Conservation (phyloP, 2,888 invertebrate genomes). For the Scrobipalpa atriplicella region DNA sequence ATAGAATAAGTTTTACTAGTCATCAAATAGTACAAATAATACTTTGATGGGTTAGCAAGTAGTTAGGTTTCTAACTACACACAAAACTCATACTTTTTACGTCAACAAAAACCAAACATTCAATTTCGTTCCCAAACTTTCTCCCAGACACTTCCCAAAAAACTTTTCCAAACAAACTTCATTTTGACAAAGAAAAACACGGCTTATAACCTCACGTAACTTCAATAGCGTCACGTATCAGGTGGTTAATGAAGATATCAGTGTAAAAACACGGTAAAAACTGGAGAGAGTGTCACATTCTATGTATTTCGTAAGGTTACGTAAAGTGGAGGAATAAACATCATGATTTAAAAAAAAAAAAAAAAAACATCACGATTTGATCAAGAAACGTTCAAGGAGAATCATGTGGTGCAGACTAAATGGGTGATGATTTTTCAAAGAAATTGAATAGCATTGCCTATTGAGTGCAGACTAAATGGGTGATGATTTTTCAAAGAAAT, state of each 20-base stretch:
- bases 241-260: constrained; percentile 25
- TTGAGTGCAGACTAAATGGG: not conserved
- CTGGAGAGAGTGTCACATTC: constrained; percentile 25
- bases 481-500: not conserved
- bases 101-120: not conserved
- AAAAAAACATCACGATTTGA: not conserved
- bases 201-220: constrained; percentile 25
- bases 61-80: too few species aligned
- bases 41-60: too few species aligned
- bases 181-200: constrained; percentile 1
- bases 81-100: not conserved
- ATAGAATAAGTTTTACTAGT: too few species aligned
- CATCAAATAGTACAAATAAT: too few species aligned
- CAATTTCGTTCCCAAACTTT: constrained; percentile 8
- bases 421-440: not conserved
- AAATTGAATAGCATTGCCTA: too few species aligned
- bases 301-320: constrained; percentile 18
- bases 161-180: constrained; percentile 10
- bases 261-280: constrained; percentile 7
- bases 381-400: not conserved
- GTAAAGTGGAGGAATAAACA: not conserved
- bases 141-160: constrained; percentile 11
- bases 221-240: constrained; percentile 26
- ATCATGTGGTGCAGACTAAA: not conserved
- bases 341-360: not conserved